phyloP scores from a whole-genome alignment of 2,113 vertebrate species.

The Calidris pygmaea region DNA sequence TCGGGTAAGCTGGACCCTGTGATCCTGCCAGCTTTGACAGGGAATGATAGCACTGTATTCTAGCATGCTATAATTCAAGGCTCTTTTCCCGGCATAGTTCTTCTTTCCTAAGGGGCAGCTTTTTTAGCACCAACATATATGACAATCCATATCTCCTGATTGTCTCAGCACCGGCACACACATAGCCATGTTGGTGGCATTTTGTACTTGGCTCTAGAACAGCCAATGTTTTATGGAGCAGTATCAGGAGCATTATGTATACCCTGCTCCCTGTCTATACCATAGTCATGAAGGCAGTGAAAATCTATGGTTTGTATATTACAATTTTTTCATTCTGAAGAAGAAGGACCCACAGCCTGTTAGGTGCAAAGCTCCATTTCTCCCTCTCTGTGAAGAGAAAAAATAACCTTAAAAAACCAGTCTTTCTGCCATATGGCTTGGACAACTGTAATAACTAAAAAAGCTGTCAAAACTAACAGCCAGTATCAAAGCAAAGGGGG shows the following conservation, averaged over 20 bases:
- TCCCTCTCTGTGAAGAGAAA: not conserved
- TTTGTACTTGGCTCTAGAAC: not conserved
- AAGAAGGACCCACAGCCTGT: not conserved
- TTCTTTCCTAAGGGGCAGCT: not conserved
- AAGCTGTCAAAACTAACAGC: not conserved
- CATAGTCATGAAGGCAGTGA: not conserved
- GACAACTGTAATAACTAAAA: not conserved
- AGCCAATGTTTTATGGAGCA: not conserved
- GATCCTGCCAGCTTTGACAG: not conserved
- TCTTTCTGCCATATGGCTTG: not conserved
- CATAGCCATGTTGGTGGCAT: accelerated
- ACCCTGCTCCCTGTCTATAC: not conserved
- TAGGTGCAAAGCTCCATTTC: not conserved
- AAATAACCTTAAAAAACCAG: not conserved
- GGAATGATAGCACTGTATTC: not conserved
- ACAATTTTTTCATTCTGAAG: not conserved
- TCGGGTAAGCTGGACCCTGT: not conserved
- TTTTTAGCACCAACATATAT: not conserved
- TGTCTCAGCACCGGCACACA: not conserved
- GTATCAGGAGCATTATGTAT: not conserved
- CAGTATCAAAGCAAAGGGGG: not conserved
- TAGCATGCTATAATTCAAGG: not conserved
- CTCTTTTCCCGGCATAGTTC: not conserved
- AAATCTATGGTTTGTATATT: accelerated
- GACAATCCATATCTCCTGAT: not conserved